These are phyloP conservation scores for Teleogryllus occipitalis DNA, from an alignment of 1,140 invertebrate species.

Conservation along the genomic window DNA sequence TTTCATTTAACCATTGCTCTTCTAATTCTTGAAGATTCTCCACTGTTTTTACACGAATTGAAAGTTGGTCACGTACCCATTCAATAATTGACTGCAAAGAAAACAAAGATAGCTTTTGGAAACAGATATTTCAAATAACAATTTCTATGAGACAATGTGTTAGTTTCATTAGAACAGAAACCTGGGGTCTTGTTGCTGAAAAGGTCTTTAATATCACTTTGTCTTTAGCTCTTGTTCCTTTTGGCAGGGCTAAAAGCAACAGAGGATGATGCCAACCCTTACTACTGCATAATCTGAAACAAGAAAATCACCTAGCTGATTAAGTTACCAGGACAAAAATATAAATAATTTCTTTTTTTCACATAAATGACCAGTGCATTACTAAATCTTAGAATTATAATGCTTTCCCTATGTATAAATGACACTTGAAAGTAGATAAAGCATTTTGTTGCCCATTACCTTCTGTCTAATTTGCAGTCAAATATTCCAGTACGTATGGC, in stretches of 20 bases:
- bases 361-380: no score
- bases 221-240: slow-evolving; percentile 41
- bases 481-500: slow-evolving; percentile 42
- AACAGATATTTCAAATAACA: neutral
- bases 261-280: slow-evolving; percentile 41
- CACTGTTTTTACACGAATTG: slow-evolving; percentile 37
- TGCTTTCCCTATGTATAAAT: neutral
- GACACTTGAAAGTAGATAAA: neutral
- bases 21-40: slow-evolving; percentile 29
- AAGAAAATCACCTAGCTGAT: slow-evolving; percentile 11
- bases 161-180: slow-evolving; percentile 16
- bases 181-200: slow-evolving; percentile 33
- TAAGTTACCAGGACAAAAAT: no score
- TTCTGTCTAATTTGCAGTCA: slow-evolving; percentile 38
- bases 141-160: neutral
- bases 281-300: slow-evolving; percentile 38
- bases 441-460: slow-evolving; percentile 27
- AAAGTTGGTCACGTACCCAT: slow-evolving; percentile 40
- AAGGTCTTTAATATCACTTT: slow-evolving; percentile 38
- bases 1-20: slow-evolving; percentile 27
- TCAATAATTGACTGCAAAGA: slow-evolving; percentile 31
- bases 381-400: no score
- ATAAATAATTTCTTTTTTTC: no score
- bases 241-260: slow-evolving; percentile 42
- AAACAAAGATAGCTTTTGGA: neutral